Conservation (phyloP, 1,140 invertebrate species). For the Orchestia grillus region DNA sequence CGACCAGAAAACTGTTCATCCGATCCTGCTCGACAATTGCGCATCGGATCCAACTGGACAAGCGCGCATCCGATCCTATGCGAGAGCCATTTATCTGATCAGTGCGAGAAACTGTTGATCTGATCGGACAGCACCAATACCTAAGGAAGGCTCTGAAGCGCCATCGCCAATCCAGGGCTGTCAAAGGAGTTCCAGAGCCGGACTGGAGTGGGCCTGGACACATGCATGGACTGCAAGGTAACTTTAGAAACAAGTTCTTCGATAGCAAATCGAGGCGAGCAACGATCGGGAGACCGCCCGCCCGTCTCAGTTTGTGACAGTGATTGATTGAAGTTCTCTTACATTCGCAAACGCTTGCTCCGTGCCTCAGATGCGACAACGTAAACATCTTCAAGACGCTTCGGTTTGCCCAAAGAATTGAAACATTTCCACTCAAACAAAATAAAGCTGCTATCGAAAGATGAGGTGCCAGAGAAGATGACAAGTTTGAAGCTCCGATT, state of each 20-base stretch:
- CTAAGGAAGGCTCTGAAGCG: background rate
- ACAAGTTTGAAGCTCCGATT: background rate
- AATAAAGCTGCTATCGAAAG: background rate
- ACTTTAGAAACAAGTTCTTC: constrained; percentile 54
- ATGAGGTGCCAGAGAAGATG: background rate
- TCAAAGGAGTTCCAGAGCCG: constrained; percentile 3
- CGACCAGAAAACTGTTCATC: background rate
- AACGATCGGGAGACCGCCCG: background rate
- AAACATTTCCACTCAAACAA: background rate
- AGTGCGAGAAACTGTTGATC: background rate
- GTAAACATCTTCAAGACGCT: background rate
- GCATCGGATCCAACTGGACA: background rate
- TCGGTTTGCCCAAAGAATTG: background rate
- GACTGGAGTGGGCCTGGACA: constrained; percentile 20
- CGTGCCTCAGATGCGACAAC: background rate
- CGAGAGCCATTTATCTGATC: background rate
- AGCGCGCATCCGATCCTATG: background rate
- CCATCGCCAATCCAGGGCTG: background rate
- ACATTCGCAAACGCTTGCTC: background rate
- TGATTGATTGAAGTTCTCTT: constrained; percentile 40
- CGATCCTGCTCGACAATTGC: background rate
- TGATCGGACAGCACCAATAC: constrained; percentile 1
- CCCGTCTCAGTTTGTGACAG: constrained; percentile 30
- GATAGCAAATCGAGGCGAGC: constrained; percentile 14
- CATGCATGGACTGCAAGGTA: constrained; percentile 35